A percentile compares a stretch with the other conserved stretches of the same genome.
Conservation (phyloP, 1,140 invertebrate genomes). For the Hycleus phaleratus region DNA sequence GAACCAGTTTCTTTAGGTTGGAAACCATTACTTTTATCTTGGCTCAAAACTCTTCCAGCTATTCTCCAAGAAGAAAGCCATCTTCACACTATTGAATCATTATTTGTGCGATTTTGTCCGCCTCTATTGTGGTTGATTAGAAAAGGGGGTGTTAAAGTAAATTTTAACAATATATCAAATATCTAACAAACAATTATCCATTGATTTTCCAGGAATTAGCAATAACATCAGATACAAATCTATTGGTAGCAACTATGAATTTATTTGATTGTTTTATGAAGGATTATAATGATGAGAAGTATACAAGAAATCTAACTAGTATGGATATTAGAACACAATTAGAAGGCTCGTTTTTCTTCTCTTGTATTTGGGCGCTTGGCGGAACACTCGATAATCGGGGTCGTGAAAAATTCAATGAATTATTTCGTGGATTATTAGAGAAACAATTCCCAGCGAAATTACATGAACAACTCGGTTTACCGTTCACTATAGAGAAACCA, state of each 20-base stretch:
- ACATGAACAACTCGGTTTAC: constrained; percentile 43
- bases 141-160: constrained; percentile 52
- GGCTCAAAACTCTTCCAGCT: constrained; percentile 44
- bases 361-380: constrained; percentile 86
- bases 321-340: constrained; percentile 68
- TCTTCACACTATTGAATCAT: not conserved
- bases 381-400: constrained; percentile 67
- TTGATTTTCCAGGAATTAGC: constrained; percentile 58
- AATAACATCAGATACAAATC: constrained; percentile 78
- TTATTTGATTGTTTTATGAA: constrained; percentile 84
- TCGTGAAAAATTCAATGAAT: constrained; percentile 68
- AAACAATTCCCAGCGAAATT: constrained; percentile 62
- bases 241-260: constrained; percentile 77
- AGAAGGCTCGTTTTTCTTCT: constrained; percentile 87
- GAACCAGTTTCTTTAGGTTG: constrained; percentile 69
- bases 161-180: not conserved
- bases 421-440: constrained; percentile 71
- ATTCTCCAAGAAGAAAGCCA: no score
- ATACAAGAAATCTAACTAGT: constrained; percentile 57
- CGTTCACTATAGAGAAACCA: constrained; percentile 43
- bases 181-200: no score
- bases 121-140: constrained; percentile 58
- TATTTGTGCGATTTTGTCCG: constrained; percentile 71
- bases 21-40: constrained; percentile 64
- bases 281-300: constrained; percentile 76